Conservation (phyloP, 1,140 invertebrate species). For the Eurytemora carolleeae region DNA sequence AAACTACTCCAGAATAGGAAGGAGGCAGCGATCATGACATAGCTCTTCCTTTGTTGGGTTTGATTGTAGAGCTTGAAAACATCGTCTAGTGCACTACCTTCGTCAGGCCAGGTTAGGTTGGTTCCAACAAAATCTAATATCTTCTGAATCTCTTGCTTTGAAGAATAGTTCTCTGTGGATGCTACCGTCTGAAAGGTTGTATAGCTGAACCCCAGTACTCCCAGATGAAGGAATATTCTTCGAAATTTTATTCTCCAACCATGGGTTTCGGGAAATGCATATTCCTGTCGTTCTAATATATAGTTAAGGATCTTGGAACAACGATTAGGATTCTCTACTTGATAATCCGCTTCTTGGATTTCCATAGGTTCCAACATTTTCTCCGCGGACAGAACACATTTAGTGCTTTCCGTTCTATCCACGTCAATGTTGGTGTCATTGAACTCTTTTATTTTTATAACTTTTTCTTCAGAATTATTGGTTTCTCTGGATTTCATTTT, state of each 20-base stretch:
- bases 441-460: neutral
- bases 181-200: constrained; percentile 1
- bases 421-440: neutral
- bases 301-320: neutral
- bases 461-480: neutral
- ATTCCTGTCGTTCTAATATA: constrained; percentile 2
- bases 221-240: constrained; percentile 1
- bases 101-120: constrained; percentile 10
- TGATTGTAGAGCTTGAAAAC: constrained; percentile 7
- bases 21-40: constrained; percentile 1
- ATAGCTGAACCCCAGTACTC: neutral
- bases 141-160: constrained; percentile 6
- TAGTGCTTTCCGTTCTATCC: neutral
- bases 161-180: constrained; percentile 4
- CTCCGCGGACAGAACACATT: no score
- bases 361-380: neutral
- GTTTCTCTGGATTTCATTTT: neutral
- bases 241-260: constrained; percentile 11
- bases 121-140: constrained; percentile 7
- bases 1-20: constrained; percentile 2
- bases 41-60: neutral
- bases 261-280: neutral
- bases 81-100: constrained; percentile 1
- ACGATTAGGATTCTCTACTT: neutral
- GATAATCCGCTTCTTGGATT: neutral